These are phyloP conservation scores for Erebia ligea DNA, from an alignment of 2,888 invertebrate species.

Conservation along the genomic window DNA sequence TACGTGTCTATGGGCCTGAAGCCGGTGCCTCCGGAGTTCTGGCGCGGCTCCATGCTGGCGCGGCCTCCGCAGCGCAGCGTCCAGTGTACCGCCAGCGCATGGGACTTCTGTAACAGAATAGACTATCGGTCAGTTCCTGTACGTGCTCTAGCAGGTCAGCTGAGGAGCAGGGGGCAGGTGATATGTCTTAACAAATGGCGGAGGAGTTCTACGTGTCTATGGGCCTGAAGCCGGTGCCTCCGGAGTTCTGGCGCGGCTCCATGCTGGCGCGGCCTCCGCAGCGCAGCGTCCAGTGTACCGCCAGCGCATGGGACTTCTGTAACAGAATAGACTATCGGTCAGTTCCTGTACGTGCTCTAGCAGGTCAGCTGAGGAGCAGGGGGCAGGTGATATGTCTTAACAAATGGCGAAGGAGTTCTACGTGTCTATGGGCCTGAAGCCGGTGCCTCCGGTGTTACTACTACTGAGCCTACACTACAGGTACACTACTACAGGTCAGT, in stretches of 20 bases:
- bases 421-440: too few species aligned
- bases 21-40: constrained; percentile 92
- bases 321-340: constrained; percentile 92
- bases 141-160: too few species aligned
- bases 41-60: constrained; percentile 91
- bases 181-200: too few species aligned
- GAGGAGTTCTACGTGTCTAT: constrained; percentile 93
- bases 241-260: constrained; percentile 93
- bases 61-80: constrained; percentile 88
- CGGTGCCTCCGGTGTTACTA: too few species aligned
- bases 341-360: background rate
- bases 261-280: constrained; percentile 90
- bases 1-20: constrained; percentile 91
- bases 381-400: too few species aligned
- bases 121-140: constrained; percentile 87
- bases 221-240: constrained; percentile 90
- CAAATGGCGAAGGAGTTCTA: too few species aligned
- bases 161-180: too few species aligned
- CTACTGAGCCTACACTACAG: too few species aligned
- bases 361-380: too few species aligned
- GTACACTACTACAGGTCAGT: too few species aligned
- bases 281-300: constrained; percentile 87
- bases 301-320: constrained; percentile 94
- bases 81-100: constrained; percentile 90
- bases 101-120: constrained; percentile 93